phyloP scores from a whole-genome alignment of 2,888 invertebrate species.

The Sminthurinus aureus region DNA sequence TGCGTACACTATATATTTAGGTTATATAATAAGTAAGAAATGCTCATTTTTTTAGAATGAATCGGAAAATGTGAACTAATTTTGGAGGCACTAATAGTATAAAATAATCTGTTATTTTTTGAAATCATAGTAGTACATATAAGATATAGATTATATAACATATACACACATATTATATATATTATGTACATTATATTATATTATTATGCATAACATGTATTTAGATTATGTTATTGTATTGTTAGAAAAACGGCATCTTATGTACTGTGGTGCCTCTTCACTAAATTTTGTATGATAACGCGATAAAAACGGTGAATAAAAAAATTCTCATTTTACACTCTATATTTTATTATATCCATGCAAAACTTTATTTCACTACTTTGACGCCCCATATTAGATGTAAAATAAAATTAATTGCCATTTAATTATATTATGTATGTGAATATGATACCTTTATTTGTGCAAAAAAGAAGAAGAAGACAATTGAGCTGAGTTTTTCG shows the following conservation, averaged over 20 bases:
- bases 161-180: neutral
- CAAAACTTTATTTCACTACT: too few species aligned
- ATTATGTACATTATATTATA: neutral
- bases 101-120: slow-evolving; percentile 30
- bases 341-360: neutral
- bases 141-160: slow-evolving; percentile 10
- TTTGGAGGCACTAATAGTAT: neutral
- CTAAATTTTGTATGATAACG: neutral
- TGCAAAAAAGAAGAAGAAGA: too few species aligned
- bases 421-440: too few species aligned
- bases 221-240: neutral
- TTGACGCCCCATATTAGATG: too few species aligned
- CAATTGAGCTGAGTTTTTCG: too few species aligned
- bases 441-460: too few species aligned
- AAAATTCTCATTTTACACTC: slow-evolving; percentile 1
- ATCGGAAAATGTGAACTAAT: slow-evolving; percentile 1
- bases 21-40: slow-evolving; percentile 9
- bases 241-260: slow-evolving; percentile 16
- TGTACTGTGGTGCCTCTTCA: neutral
- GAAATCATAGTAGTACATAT: slow-evolving; percentile 23
- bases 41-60: slow-evolving; percentile 6
- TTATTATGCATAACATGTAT: neutral
- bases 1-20: neutral
- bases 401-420: too few species aligned
- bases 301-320: slow-evolving; percentile 4